A percentile compares a stretch with the other conserved stretches of the same genome.
phyloP scores from a whole-genome alignment of 2,797 vertebrate genomes.

The Rhadinocentrus ornatus region DNA sequence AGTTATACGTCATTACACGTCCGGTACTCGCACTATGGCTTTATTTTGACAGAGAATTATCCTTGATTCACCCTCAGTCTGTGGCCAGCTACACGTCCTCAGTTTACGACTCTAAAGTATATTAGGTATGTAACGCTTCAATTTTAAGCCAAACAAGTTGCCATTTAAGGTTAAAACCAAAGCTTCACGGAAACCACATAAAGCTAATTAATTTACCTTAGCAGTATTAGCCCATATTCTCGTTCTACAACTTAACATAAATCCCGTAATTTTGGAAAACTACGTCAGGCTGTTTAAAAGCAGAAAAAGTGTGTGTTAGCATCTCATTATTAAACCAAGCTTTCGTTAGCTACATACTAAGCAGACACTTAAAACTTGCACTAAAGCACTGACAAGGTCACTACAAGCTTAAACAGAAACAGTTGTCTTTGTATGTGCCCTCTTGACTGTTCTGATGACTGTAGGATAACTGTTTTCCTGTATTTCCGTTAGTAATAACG shows the following conservation, averaged over 20 bases:
- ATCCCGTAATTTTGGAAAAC: neutral
- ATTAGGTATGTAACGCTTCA: conserved; percentile 47
- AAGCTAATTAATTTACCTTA: conserved; percentile 7
- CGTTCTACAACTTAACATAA: neutral
- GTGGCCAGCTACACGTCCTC: neutral
- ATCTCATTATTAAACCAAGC: neutral
- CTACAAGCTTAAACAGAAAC: neutral
- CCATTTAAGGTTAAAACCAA: neutral
- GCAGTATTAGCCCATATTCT: neutral
- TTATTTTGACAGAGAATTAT: conserved; percentile 16
- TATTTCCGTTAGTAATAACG: conserved; percentile 10
- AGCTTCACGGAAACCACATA: neutral
- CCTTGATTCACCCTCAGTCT: conserved; percentile 9
- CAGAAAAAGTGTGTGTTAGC: neutral
- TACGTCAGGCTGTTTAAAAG: neutral
- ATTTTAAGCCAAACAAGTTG: neutral
- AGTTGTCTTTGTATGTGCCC: neutral
- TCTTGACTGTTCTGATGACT: neutral
- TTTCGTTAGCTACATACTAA: neutral
- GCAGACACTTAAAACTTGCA: neutral
- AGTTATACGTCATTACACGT: neutral
- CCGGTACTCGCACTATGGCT: neutral
- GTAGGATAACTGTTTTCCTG: neutral
- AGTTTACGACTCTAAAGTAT: neutral
- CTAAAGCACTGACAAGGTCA: neutral